These are phyloP conservation scores for Clarias platycephalus DNA, from an alignment of 2,797 vertebrate species.

Conservation along the genomic window DNA sequence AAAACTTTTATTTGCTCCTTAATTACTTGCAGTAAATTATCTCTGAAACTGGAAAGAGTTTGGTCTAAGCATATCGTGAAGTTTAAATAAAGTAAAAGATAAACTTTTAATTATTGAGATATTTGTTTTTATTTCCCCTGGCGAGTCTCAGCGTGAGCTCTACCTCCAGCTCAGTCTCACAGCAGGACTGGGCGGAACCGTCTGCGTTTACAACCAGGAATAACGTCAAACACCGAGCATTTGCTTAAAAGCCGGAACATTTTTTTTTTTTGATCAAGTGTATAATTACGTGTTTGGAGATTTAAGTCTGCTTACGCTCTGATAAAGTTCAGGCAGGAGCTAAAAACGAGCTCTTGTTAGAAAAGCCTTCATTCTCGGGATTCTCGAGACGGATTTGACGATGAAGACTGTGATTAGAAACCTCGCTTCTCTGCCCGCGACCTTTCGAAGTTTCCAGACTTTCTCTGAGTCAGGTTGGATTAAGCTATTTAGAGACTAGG, in stretches of 20 bases:
- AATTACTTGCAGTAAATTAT: background rate
- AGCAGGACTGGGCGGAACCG: background rate
- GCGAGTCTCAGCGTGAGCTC: constrained; percentile 2
- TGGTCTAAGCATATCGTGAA: background rate
- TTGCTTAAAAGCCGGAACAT: background rate
- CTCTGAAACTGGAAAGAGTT: background rate
- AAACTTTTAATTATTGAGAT: background rate
- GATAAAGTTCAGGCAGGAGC: constrained; percentile 21
- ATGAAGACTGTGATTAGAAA: constrained; percentile 28
- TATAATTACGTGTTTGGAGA: constrained; percentile 17
- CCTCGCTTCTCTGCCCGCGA: background rate
- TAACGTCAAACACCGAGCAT: background rate
- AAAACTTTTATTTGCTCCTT: too few species aligned
- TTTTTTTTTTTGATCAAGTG: background rate
- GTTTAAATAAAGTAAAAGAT: background rate
- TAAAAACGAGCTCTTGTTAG: constrained; percentile 8
- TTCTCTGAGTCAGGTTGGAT: constrained; percentile 19
- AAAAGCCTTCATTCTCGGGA: constrained; percentile 5
- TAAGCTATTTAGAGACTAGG: constrained; percentile 19
- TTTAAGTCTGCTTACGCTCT: background rate
- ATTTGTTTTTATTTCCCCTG: background rate
- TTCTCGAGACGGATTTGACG: background rate
- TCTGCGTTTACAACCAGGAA: background rate
- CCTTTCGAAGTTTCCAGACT: constrained; percentile 7
- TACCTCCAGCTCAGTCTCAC: background rate